phyloP scores from a whole-genome alignment of 2,797 vertebrate genomes.

The Betta splendens region DNA sequence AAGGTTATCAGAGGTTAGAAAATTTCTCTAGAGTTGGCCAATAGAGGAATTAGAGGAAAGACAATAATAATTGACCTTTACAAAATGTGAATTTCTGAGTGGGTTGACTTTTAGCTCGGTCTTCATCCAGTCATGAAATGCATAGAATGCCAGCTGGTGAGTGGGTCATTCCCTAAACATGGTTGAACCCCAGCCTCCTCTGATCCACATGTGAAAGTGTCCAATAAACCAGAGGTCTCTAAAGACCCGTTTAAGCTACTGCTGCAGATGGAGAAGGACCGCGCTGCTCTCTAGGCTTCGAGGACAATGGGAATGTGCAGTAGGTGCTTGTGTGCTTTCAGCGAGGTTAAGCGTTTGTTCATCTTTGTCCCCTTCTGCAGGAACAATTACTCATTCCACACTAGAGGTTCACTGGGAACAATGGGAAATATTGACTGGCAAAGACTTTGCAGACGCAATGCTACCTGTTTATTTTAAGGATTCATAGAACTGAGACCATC shows the following conservation, averaged over 20 bases:
- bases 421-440: neutral
- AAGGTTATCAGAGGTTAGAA: conserved; percentile 1
- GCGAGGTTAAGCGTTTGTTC: neutral
- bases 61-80: neutral
- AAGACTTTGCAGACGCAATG: neutral
- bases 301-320: too few species aligned
- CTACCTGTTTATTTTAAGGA: too few species aligned
- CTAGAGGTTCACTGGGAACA: neutral
- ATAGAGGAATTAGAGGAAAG: neutral
- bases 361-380: neutral
- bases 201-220: too few species aligned
- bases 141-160: too few species aligned
- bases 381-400: neutral
- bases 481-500: too few species aligned
- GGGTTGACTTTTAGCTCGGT: neutral
- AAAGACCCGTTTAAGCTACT: too few species aligned
- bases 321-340: neutral
- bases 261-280: neutral
- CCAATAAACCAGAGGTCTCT: too few species aligned
- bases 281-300: neutral
- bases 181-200: too few species aligned
- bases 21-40: neutral
- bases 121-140: too few species aligned
- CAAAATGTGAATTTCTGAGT: neutral
- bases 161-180: too few species aligned